These are phyloP conservation scores for Imbricaverruca yamaguchii DNA, from an alignment of 2,888 invertebrate genomes.

Conservation along the genomic window DNA sequence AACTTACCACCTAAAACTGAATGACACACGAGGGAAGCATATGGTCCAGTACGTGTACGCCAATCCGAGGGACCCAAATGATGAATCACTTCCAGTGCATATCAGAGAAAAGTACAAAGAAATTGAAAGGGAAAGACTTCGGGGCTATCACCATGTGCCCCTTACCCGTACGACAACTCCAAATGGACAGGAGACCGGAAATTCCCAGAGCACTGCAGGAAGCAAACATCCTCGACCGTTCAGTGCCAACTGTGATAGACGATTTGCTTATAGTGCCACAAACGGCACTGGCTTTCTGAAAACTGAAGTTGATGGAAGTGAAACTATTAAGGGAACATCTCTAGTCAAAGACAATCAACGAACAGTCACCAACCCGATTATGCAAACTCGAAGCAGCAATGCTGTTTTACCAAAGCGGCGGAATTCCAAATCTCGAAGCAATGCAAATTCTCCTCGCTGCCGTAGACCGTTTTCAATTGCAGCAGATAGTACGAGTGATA, in stretches of 20 bases:
- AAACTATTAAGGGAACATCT: background rate
- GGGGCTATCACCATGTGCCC: background rate
- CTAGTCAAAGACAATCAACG: background rate
- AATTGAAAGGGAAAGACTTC: background rate
- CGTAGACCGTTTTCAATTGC: background rate
- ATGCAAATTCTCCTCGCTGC: background rate
- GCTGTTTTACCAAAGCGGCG: background rate
- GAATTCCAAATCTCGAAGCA: background rate
- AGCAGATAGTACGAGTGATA: background rate
- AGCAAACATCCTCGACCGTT: background rate
- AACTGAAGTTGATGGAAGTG: too few species aligned
- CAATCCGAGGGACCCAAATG: background rate
- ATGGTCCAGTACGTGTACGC: slow-evolving; percentile 4
- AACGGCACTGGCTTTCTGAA: background rate
- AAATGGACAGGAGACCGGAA: background rate
- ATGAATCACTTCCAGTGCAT: background rate
- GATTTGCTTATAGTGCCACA: background rate
- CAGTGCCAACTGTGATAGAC: background rate
- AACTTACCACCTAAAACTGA: background rate
- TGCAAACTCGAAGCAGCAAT: background rate
- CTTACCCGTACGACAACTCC: background rate
- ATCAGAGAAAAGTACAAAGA: background rate
- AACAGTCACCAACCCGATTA: background rate
- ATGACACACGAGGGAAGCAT: background rate
- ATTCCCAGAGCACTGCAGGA: background rate